Evolutionary conservation across 1,140 invertebrate genomes (phyloP).

Genomic region (Dolichoris vasculosae): DNA sequence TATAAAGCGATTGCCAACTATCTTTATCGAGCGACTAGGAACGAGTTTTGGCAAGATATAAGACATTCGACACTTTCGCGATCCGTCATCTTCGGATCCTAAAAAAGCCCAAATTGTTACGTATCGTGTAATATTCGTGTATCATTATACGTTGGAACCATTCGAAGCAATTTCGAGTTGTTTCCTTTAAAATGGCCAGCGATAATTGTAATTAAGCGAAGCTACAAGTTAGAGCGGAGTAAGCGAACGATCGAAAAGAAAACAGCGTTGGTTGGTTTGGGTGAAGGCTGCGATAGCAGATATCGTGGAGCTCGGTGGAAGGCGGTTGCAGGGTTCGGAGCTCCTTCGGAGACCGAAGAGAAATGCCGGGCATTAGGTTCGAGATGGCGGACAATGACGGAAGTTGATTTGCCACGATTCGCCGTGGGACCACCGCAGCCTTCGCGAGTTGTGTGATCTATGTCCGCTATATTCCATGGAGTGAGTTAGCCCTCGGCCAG

Average conservation of each 20-base stretch:
- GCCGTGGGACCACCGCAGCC: constrained; percentile 66
- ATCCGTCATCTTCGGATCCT: neutral
- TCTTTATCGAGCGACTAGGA: constrained; percentile 47
- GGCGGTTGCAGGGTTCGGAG: neutral
- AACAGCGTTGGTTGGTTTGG: neutral
- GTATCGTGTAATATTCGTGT: too few species aligned
- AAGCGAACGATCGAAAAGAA: neutral
- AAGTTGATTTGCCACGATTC: constrained; percentile 74
- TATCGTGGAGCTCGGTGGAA: too few species aligned
- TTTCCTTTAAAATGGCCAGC: too few species aligned
- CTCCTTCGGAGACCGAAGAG: constrained; percentile 71
- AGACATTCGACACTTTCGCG: constrained; percentile 13
- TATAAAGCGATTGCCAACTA: constrained; percentile 55
- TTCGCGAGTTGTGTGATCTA: constrained; percentile 71
- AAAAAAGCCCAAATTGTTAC: neutral
- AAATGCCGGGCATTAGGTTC: constrained; percentile 71
- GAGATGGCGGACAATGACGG: constrained; percentile 72
- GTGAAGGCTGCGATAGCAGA: neutral
- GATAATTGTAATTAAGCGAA: neutral
- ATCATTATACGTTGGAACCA: too few species aligned
- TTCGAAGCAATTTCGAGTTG: too few species aligned
- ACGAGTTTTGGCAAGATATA: constrained; percentile 52
- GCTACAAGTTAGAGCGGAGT: neutral
- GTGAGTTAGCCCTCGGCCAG: constrained; percentile 57
- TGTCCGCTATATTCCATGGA: constrained; percentile 66